Conservation (phyloP, 2,797 vertebrate genomes). For the Catamblyrhynchus diadema region DNA sequence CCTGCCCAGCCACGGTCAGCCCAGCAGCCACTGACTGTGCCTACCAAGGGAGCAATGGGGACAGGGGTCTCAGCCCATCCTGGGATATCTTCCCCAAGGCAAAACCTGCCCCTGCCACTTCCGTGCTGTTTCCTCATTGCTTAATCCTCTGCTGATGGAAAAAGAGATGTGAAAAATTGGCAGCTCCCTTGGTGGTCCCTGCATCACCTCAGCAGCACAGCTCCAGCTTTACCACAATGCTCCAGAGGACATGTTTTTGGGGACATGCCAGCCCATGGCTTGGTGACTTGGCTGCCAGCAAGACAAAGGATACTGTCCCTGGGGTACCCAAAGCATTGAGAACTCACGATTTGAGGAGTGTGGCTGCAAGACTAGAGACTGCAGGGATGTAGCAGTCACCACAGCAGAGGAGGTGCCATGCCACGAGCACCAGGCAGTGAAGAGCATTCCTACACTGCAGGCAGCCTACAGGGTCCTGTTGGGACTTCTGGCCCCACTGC, state of each 20-base stretch:
- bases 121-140: neutral
- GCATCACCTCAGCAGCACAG: neutral
- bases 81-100: neutral
- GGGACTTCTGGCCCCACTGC: neutral
- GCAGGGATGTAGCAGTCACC: neutral
- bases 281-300: neutral
- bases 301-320: neutral
- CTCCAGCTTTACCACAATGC: neutral
- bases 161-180: neutral
- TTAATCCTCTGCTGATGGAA: neutral
- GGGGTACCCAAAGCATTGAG: neutral
- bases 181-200: neutral
- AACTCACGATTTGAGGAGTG: neutral
- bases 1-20: neutral
- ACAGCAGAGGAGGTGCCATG: accelerated
- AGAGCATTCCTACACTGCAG: neutral
- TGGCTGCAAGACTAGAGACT: neutral
- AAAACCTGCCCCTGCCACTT: neutral
- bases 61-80: neutral
- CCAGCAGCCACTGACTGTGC: neutral
- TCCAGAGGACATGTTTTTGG: neutral
- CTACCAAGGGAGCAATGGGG: accelerated
- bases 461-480: neutral
- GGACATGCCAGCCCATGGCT: neutral
- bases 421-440: neutral